Evolutionary conservation across 2,888 invertebrate genomes (phyloP).

Genomic region (Rhogogaster chlorosoma): DNA sequence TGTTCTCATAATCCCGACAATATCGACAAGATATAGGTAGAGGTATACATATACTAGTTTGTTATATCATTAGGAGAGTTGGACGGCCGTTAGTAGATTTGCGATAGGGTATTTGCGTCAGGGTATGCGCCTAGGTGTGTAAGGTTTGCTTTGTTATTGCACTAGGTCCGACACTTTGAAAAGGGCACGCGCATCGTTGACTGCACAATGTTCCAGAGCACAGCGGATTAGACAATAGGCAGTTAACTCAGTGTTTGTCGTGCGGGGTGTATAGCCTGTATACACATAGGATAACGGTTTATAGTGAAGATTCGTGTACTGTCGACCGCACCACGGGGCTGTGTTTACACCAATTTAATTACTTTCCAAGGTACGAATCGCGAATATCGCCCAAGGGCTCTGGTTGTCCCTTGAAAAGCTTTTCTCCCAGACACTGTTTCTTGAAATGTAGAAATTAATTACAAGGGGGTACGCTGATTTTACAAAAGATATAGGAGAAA

Average conservation of each 20-base stretch:
- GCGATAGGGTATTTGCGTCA: not conserved
- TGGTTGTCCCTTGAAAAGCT: not conserved
- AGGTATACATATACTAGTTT: not conserved
- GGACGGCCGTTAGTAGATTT: not conserved
- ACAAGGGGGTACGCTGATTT: not conserved
- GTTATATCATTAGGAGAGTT: not conserved
- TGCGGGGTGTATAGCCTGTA: slow-evolving; percentile 7
- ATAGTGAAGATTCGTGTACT: slow-evolving; percentile 58
- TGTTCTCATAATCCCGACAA: not conserved
- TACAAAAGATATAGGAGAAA: not conserved
- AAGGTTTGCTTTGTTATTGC: not conserved
- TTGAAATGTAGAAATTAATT: slow-evolving; percentile 25
- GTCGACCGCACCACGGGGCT: slow-evolving; percentile 37
- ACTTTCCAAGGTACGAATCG: slow-evolving; percentile 6
- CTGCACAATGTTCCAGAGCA: slow-evolving; percentile 20
- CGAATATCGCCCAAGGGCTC: slow-evolving; percentile 3
- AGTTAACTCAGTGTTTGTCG: slow-evolving; percentile 22
- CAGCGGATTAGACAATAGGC: slow-evolving; percentile 6
- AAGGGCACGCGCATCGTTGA: slow-evolving; percentile 17
- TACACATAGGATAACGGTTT: slow-evolving; percentile 21
- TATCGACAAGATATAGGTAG: not conserved
- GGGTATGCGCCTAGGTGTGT: not conserved
- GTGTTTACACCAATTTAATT: slow-evolving; percentile 40
- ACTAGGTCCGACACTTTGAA: slow-evolving; percentile 4
- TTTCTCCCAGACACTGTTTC: not conserved